Conservation (phyloP, 1,140 invertebrate species). For the Brachionus rotundiformis region DNA sequence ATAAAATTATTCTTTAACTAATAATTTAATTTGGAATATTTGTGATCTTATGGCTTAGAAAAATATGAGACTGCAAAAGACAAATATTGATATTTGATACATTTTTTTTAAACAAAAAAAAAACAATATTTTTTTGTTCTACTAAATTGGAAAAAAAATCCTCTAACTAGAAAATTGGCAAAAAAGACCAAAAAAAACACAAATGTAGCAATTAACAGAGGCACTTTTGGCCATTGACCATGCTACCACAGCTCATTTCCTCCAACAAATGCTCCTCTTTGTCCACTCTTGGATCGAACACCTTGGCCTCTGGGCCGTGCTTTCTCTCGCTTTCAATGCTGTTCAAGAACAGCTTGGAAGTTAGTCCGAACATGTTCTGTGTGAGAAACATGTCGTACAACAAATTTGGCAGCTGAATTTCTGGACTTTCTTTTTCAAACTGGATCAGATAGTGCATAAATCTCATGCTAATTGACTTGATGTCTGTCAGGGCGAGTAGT, state of each 20-base stretch:
- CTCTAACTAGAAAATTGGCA: not conserved
- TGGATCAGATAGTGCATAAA: constrained; percentile 43
- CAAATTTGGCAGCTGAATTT: not conserved
- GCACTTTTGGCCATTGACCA: not conserved
- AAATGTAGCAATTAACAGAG: not conserved
- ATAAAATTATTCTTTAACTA: not conserved
- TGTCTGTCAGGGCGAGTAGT: not conserved
- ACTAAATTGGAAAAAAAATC: not conserved
- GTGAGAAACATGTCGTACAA: constrained; percentile 44
- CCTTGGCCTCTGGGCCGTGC: no score
- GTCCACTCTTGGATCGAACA: not conserved
- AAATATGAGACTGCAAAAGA: no score
- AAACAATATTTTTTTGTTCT: not conserved
- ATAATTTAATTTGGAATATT: no score
- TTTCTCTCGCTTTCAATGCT: constrained; percentile 5
- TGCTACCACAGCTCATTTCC: not conserved
- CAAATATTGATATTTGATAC: no score
- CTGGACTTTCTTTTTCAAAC: not conserved
- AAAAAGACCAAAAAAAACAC: not conserved
- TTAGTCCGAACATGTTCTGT: constrained; percentile 17
- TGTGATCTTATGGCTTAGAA: no score
- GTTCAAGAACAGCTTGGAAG: not conserved
- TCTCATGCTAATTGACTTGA: constrained; percentile 38
- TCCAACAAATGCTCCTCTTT: not conserved
- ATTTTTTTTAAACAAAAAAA: not conserved